Conservation (phyloP, 2,113 vertebrate species). For the Pseudorectes ferrugineus region DNA sequence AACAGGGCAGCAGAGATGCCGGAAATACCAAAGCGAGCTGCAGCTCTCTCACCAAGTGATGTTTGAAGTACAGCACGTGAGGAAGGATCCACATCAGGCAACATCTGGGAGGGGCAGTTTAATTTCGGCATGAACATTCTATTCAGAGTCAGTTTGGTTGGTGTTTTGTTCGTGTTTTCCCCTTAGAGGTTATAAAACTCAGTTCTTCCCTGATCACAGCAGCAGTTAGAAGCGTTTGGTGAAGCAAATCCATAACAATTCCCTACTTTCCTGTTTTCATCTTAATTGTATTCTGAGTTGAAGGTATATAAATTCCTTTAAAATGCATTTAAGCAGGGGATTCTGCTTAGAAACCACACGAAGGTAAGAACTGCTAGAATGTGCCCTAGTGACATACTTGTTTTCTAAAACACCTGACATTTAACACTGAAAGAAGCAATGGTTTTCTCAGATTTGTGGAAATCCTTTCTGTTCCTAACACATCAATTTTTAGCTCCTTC, state of each 20-base stretch:
- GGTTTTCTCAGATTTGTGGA: background rate
- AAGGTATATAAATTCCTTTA: background rate
- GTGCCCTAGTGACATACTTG: rapidly evolving
- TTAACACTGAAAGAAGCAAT: background rate
- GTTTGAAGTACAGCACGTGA: rapidly evolving
- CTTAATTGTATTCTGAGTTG: background rate
- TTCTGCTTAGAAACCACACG: background rate
- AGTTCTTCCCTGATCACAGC: background rate
- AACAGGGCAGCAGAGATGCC: no score
- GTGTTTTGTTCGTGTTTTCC: rapidly evolving
- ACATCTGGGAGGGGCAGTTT: rapidly evolving
- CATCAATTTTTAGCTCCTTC: background rate
- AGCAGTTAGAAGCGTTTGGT: background rate
- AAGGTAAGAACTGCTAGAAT: background rate
- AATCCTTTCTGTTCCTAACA: background rate
- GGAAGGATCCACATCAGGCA: background rate
- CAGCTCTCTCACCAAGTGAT: background rate
- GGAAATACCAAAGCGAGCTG: background rate
- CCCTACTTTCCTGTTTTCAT: background rate
- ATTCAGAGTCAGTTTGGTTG: background rate
- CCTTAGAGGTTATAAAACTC: background rate
- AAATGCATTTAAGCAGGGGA: background rate
- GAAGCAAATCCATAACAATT: background rate
- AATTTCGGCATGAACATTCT: rapidly evolving
- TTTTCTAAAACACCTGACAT: background rate